Evolutionary conservation across 2,113 vertebrate species (phyloP).

Genomic region (Nansenia antarctica): DNA sequence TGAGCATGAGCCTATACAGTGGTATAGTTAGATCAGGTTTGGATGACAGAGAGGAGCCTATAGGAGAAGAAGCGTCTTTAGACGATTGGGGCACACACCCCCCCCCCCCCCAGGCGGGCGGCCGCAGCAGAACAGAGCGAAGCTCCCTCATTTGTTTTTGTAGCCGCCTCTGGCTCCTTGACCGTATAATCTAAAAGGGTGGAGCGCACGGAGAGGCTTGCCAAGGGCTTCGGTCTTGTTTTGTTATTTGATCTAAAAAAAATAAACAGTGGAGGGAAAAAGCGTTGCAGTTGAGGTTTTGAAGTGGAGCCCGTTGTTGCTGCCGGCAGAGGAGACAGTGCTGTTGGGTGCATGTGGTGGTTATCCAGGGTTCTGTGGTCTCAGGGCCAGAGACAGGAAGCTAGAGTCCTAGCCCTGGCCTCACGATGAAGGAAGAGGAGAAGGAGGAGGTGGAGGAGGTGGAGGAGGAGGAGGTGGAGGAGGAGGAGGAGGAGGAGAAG

Average conservation of each 20-base stretch:
- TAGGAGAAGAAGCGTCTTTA: neutral
- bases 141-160: constrained; percentile 14
- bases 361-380: constrained; percentile 32
- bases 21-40: neutral
- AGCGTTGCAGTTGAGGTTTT: neutral
- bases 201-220: constrained; percentile 12
- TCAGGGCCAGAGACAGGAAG: constrained; percentile 31
- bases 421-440: too few relatives aligned
- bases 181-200: constrained; percentile 33
- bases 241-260: constrained; percentile 30
- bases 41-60: neutral
- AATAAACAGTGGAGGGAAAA: constrained; percentile 17
- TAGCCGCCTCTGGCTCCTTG: neutral
- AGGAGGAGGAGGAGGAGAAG: too few relatives aligned
- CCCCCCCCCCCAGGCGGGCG: neutral
- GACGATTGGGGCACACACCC: neutral
- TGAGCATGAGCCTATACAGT: neutral
- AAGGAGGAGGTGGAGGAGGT: too few relatives aligned
- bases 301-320: constrained; percentile 11
- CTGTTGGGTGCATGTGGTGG: constrained; percentile 27
- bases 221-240: constrained; percentile 28
- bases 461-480: too few relatives aligned
- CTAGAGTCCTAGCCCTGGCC: constrained; percentile 25
- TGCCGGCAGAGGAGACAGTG: constrained; percentile 1
- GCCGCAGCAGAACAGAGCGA: neutral